Evolutionary conservation across 2,888 invertebrate genomes (phyloP).

Genomic region (Cephus pulcher): DNA sequence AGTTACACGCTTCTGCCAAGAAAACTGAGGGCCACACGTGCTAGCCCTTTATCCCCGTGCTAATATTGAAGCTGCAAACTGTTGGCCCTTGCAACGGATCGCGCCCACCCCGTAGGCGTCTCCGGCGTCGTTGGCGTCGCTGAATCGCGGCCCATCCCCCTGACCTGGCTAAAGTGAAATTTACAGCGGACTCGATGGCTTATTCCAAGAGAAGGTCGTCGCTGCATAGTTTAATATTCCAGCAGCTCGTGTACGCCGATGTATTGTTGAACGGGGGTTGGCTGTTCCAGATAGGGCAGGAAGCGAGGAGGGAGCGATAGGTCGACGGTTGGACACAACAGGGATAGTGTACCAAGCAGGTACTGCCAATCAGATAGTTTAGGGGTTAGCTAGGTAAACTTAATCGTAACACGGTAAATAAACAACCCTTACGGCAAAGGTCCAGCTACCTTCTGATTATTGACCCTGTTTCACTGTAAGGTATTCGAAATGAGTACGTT

Average conservation of each 20-base stretch:
- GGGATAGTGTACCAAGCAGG: neutral
- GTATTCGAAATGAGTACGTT: neutral
- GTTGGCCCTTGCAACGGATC: slow-evolving; percentile 33
- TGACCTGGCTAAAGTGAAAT: slow-evolving; percentile 60
- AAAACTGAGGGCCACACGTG: neutral
- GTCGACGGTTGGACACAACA: neutral
- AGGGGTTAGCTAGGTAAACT: neutral
- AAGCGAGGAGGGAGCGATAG: neutral
- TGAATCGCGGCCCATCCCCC: slow-evolving; percentile 19
- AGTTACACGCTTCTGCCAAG: neutral
- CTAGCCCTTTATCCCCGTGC: slow-evolving; percentile 33
- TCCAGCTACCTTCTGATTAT: neutral
- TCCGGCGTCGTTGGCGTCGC: slow-evolving; percentile 2
- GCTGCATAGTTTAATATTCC: slow-evolving; percentile 50
- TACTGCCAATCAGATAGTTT: neutral
- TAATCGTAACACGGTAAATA: neutral
- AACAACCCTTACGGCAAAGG: neutral
- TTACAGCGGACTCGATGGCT: slow-evolving; percentile 52
- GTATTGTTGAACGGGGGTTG: neutral
- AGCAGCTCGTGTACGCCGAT: neutral
- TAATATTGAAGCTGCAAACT: slow-evolving; percentile 53
- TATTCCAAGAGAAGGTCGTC: slow-evolving; percentile 23
- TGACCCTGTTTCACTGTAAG: neutral
- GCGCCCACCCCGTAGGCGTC: slow-evolving; percentile 35
- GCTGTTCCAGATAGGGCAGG: neutral